A percentile compares a stretch with the other conserved stretches of the same genome.
Conservation (phyloP, 2,113 vertebrate genomes). For the Nymphicus hollandicus region DNA sequence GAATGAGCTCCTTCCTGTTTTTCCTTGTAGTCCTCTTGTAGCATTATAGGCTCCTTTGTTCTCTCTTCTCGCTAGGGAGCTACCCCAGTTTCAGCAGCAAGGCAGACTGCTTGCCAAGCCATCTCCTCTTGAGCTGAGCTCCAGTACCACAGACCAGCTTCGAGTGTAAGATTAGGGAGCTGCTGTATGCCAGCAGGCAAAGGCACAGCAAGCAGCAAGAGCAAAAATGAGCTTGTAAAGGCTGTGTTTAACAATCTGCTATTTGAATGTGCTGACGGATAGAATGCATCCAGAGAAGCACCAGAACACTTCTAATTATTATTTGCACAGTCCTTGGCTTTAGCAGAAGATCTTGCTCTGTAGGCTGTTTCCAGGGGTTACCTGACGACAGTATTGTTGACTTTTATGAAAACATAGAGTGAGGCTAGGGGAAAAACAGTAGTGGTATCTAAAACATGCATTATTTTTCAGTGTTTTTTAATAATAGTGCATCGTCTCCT, state of each 20-base stretch:
- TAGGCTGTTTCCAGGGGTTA: not conserved
- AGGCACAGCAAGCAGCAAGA: not conserved
- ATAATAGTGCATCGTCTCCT: not conserved
- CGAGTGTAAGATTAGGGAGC: not conserved
- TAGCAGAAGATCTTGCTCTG: not conserved
- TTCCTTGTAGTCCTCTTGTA: slow-evolving; percentile 14
- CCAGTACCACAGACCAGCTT: not conserved
- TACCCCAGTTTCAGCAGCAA: slow-evolving; percentile 30
- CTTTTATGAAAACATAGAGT: not conserved
- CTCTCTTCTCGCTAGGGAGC: not conserved
- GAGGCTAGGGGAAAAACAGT: not conserved
- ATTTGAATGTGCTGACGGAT: not conserved
- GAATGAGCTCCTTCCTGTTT: not conserved
- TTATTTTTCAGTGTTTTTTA: not conserved
- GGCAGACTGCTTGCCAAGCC: not conserved
- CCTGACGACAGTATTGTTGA: not conserved
- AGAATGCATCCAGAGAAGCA: not conserved
- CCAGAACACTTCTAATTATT: not conserved
- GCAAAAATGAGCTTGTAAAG: not conserved
- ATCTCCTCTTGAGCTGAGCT: not conserved
- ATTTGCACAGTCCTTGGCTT: not conserved
- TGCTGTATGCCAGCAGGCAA: not conserved
- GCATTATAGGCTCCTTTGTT: slow-evolving; percentile 42
- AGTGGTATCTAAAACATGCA: not conserved
- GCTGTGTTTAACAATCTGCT: not conserved